Percentiles rank a stretch among this genome's conserved stretches.
Evolutionary conservation across 2,113 vertebrate genomes (phyloP).

Genomic region (Steatornis caripensis): DNA sequence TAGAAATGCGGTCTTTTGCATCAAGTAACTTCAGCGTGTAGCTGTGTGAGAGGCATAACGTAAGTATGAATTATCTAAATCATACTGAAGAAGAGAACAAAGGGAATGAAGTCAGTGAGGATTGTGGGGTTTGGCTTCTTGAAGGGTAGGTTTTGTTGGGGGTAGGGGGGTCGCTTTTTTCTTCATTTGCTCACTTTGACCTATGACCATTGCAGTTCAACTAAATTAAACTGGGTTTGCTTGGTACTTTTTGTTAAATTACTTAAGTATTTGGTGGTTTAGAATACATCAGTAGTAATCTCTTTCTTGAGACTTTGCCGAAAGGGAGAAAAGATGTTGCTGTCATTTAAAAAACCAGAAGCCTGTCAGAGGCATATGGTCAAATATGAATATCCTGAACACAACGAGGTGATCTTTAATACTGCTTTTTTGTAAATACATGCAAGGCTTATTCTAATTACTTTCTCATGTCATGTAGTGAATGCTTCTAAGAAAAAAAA

Average conservation of each 20-base stretch:
- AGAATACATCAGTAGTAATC: background rate
- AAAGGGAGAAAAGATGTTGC: background rate
- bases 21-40: background rate
- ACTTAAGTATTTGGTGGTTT: background rate
- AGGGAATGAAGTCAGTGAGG: background rate
- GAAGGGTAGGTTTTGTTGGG: background rate
- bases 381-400: background rate
- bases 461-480: background rate
- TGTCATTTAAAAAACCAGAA: background rate
- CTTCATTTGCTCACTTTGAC: background rate
- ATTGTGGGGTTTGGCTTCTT: background rate
- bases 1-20: background rate
- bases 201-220: background rate
- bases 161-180: background rate
- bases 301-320: background rate
- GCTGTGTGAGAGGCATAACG: background rate
- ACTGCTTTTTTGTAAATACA: background rate
- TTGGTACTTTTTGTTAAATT: background rate
- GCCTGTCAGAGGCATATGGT: background rate
- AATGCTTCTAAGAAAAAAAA: background rate
- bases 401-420: background rate
- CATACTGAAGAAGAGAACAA: background rate
- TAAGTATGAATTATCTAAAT: background rate
- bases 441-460: background rate
- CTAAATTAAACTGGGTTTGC: background rate